phyloP scores from a whole-genome alignment of 2,113 vertebrate genomes.

The Cebidichthys violaceus region DNA sequence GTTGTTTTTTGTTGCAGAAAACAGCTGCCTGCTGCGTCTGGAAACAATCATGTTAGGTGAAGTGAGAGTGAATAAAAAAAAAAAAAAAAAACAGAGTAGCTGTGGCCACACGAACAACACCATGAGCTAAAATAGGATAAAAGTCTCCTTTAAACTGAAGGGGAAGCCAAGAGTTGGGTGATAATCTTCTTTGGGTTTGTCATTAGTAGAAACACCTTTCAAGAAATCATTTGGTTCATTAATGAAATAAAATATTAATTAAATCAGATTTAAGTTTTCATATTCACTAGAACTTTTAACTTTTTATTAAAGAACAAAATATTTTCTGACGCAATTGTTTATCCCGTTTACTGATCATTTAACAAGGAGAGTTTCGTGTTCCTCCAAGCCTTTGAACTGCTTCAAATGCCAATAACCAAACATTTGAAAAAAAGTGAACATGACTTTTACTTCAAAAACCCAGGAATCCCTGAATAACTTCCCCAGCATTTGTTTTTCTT shows the following conservation, averaged over 20 bases:
- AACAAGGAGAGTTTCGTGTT: neutral
- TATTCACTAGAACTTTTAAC: neutral
- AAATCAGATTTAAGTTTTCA: neutral
- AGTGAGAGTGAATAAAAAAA: neutral
- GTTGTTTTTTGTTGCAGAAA: neutral
- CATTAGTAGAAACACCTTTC: neutral
- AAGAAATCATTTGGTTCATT: neutral
- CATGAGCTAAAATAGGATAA: neutral
- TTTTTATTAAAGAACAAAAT: neutral
- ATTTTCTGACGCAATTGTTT: neutral
- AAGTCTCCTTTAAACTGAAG: neutral
- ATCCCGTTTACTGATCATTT: neutral
- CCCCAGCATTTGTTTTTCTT: neutral
- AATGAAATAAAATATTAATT: neutral
- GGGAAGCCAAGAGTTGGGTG: neutral
- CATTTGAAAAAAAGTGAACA: neutral
- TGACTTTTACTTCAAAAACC: conserved; percentile 4
- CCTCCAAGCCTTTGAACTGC: neutral
- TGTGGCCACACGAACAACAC: neutral
- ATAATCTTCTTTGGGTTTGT: neutral
- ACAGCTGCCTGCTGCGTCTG: neutral
- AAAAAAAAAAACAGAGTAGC: neutral
- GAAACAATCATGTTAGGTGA: neutral
- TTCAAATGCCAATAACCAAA: neutral
- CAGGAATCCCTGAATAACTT: neutral